Base-by-base conservation (phyloP, 92 coral and sea anemone species). In the Phymanthus crucifer region DNA sequence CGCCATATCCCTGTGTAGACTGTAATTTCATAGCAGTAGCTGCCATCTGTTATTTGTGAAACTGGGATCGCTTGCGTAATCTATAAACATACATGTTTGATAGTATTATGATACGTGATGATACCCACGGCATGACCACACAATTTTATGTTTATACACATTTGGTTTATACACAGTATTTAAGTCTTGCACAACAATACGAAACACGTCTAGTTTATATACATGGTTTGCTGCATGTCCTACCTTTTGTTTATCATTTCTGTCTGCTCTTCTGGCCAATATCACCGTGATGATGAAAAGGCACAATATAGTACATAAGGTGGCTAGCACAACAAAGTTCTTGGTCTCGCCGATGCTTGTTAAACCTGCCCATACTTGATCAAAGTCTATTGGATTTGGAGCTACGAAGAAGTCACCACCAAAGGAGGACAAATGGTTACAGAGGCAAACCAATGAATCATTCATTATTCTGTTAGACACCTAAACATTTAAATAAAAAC, bases 331-430 rank as follows among this genome's bases (percentile, higher is more conserved):
- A 6, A 91, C 97, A 65, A 93, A 80, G 83, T 95, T 95, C 32
- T 87, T 83, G 26, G 91, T 84, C 71, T 93, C 86, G 21, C 87
- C 85, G 57, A 95, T 88, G 37, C 92, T 86, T 19, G 88, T 85
- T 17, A 95, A 90, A 4, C 87, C 93, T 34, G 82, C 82, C 85
- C 93, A 95, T 26, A 93, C 98, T 84, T 91, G 80, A 43, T 90
- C 95, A 58, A 95, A 95, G 90, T 95, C 98, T 70, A 95, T 93
- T 12, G 98, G 97, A 83, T 95, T 95, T 65, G 98, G 98, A 18
- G 97, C 98, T 19, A 95, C 97, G 72, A 95, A 73, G 71, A 95
- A 88, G 48, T 93, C 95, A 4, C 97, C 97, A 12, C 98, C 98
- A 81, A 95, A 95, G 32, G 98, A 94, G 5, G 98, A 90, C 73